Base-by-base conservation (phyloP, 1,140 invertebrate genomes). In the Notospermus geniculatus region DNA sequence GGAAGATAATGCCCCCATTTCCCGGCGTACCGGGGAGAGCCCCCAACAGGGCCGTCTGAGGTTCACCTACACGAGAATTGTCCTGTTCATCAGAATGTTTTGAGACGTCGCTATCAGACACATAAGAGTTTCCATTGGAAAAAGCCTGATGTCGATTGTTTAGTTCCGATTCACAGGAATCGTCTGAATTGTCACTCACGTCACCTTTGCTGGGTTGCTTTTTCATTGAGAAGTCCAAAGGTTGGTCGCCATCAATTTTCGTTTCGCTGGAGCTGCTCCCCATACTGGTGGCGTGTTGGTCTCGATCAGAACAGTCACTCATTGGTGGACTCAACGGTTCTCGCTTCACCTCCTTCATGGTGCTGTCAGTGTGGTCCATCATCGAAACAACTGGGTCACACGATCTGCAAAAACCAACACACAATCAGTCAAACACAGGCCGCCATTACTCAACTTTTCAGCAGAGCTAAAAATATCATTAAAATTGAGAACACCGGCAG, bases 221-320 rank as follows among this genome's bases (percentile, higher is more conserved):
- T 5, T 30, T 30, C 19, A 70, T 56, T 0, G 70, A 70, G 45
- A 70, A 72, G 57, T 72, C 68, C 30, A 70, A 36, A 13, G 70
- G 68, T 29, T 55, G 60, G 43, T 70, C 68, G n/a, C 25, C 19
- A 50, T 50, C n/a, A n/a, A 7, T n/a, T 23, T 27, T 27, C 19
- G 46, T 27, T 27, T n/a, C 46, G n/a, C 46, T 50, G 4, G 19
- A 27, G n/a, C 46, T 27, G 46, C 46, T 50, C 9, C n/a, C 46
- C 19, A 23, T 23, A n/a, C 46, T 27, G 4, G n/a, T 50, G n/a
- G 32, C 32, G 32, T 50, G 46, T 9, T 19, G 25, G 46, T 50
- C 25, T n/a, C 25, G 5, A n/a, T 50, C 46, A n/a, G n/a, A 50
- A n/a, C 46, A 50, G 32, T 36, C 32, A 36, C 32, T 36, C 46